Percentiles rank a stretch among this genome's conserved stretches.
Conservation (phyloP, 2,888 invertebrate genomes). For the Drosophila crucigera region DNA sequence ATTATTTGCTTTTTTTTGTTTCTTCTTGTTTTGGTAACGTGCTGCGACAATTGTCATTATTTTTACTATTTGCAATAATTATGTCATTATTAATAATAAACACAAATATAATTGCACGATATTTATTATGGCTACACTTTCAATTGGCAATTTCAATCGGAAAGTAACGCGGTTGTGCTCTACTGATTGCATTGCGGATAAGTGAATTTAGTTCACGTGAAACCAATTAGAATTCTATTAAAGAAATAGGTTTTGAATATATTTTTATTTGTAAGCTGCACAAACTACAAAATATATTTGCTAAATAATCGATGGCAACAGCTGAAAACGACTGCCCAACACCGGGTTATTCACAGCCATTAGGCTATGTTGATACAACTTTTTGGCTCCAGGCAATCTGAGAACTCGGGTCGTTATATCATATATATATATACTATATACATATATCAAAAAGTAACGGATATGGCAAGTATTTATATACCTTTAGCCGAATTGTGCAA, state of each 20-base stretch:
- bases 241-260: background rate
- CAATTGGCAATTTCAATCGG: slow-evolving; percentile 14
- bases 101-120: slow-evolving; percentile 14
- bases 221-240: slow-evolving; percentile 11
- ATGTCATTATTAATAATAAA: slow-evolving; percentile 17
- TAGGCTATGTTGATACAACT: background rate
- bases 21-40: background rate
- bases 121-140: background rate
- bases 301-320: too few relatives aligned
- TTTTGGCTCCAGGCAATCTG: background rate
- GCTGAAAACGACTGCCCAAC: too few relatives aligned
- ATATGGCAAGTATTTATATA: background rate
- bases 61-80: slow-evolving; percentile 4
- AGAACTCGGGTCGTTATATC: background rate
- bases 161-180: slow-evolving; percentile 6
- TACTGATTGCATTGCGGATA: background rate
- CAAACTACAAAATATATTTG: too few relatives aligned
- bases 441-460: background rate
- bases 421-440: too few relatives aligned
- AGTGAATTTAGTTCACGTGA: slow-evolving; percentile 28
- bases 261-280: background rate
- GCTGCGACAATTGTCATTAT: slow-evolving; percentile 21
- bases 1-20: slow-evolving; percentile 15
- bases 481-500: background rate
- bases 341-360: background rate